Percentiles rank a stretch among this genome's conserved stretches.
Evolutionary conservation across 2,888 invertebrate genomes (phyloP).

Genomic region (Masnerella sp.): DNA sequence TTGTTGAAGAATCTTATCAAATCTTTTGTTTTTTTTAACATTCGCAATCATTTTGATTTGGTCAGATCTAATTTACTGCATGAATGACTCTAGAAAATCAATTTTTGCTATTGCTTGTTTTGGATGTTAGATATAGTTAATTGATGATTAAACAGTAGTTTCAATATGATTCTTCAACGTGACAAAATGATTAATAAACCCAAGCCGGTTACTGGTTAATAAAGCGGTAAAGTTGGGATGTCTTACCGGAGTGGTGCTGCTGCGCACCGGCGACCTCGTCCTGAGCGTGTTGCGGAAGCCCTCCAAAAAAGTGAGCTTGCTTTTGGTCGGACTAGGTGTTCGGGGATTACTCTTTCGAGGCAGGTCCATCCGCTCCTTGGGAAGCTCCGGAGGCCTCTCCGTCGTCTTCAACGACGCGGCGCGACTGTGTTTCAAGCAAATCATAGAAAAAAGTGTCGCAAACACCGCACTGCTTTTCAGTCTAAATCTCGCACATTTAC

Average conservation of each 20-base stretch:
- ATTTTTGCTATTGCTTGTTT: no score
- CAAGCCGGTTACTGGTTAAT: background rate
- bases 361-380: slow-evolving; percentile 40
- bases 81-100: no score
- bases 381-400: slow-evolving; percentile 19
- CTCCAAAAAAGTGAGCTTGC: slow-evolving; percentile 80
- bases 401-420: slow-evolving; percentile 70
- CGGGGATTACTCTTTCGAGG: slow-evolving; percentile 65
- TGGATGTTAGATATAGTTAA: no score
- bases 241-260: slow-evolving; percentile 75
- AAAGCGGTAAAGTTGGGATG: slow-evolving; percentile 4
- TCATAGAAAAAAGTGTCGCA: slow-evolving; percentile 71
- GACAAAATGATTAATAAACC: no score
- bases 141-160: no score
- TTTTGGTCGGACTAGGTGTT: slow-evolving; percentile 78
- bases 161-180: no score
- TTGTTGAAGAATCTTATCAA: slow-evolving; percentile 27
- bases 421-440: slow-evolving; percentile 75
- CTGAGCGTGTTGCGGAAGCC: slow-evolving; percentile 82
- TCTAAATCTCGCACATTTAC: no score
- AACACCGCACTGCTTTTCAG: slow-evolving; percentile 70
- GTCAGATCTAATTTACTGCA: no score
- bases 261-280: slow-evolving; percentile 75
- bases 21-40: background rate
- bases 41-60: no score